phyloP scores from a whole-genome alignment of 2,797 vertebrate genomes.

The Pristis pectinata region DNA sequence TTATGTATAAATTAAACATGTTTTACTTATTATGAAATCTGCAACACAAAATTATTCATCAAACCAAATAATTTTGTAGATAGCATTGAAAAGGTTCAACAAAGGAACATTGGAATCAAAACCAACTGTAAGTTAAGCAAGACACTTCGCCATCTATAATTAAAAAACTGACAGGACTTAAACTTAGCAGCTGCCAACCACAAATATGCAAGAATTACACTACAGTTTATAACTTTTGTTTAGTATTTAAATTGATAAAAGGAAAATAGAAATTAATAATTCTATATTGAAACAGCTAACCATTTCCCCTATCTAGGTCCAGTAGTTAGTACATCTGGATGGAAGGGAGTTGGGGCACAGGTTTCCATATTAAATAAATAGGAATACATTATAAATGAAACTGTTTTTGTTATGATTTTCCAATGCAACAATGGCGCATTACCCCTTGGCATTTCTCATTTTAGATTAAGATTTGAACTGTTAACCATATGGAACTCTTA shows the following conservation, averaged over 20 bases:
- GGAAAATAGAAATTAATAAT: background rate
- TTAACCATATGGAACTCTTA: background rate
- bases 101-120: background rate
- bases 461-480: background rate
- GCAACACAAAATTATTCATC: background rate
- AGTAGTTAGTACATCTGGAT: background rate
- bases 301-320: background rate
- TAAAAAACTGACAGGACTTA: background rate
- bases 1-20: background rate
- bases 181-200: background rate
- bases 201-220: background rate
- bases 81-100: background rate
- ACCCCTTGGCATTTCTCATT: background rate
- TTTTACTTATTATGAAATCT: background rate
- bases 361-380: background rate
- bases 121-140: background rate
- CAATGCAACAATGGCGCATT: too few relatives aligned
- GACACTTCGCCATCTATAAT: background rate
- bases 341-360: background rate
- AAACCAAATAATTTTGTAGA: background rate
- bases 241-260: slow-evolving; percentile 4
- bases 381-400: background rate
- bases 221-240: slow-evolving; percentile 1
- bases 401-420: slow-evolving; percentile 8
- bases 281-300: background rate